These are phyloP conservation scores for Physocephala rufipes DNA, from an alignment of 2,888 invertebrate species.

Conservation along the genomic window DNA sequence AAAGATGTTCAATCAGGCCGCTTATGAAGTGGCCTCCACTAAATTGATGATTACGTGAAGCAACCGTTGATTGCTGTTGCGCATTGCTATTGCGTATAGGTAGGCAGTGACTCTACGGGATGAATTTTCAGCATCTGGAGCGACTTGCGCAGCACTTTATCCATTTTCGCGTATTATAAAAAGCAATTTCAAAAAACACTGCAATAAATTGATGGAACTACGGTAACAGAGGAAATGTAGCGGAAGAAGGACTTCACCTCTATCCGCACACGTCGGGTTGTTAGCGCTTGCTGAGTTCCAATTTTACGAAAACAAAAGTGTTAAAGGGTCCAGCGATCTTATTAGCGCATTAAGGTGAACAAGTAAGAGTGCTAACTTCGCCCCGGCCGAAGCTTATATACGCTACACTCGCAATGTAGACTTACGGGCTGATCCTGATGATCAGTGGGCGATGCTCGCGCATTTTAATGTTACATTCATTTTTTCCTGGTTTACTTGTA, in stretches of 20 bases:
- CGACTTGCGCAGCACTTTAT: too few species aligned
- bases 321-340: constrained; percentile 10
- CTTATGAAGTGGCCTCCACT: constrained; percentile 35
- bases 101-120: too few species aligned
- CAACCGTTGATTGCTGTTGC: constrained; percentile 57
- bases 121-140: too few species aligned
- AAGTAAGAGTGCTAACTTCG: too few species aligned
- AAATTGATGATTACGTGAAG: constrained; percentile 56
- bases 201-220: constrained; percentile 52
- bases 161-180: constrained; percentile 53
- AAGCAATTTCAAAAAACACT: constrained; percentile 63
- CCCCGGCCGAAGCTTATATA: too few species aligned
- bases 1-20: constrained; percentile 23
- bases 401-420: too few species aligned
- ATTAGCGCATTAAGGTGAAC: constrained; percentile 23
- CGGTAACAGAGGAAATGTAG: constrained; percentile 3
- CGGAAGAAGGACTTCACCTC: background rate
- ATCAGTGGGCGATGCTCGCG: too few species aligned
- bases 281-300: background rate
- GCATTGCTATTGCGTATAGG: too few species aligned
- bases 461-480: too few species aligned
- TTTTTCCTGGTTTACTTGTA: too few species aligned
- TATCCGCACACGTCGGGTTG: background rate
- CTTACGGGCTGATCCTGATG: too few species aligned
- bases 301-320: background rate